Evolutionary conservation across 2,113 vertebrate species (phyloP), one percentile per base, ranked within the genome.

Genomic region (Hymenochirus boettgeri): DNA sequence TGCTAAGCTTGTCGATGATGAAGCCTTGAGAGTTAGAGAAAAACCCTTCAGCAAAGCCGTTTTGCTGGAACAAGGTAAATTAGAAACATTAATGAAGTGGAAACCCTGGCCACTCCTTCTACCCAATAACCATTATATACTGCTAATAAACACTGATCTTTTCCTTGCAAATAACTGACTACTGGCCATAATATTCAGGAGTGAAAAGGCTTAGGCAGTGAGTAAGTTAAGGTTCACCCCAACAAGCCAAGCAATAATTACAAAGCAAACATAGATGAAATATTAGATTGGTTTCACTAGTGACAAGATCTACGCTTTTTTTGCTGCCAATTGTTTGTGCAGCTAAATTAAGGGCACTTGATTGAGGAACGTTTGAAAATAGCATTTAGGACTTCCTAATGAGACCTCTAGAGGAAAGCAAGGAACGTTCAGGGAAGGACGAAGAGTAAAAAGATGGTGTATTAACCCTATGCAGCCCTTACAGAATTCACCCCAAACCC

Each of bases 291-390:
- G 79, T 69, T 75, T 80, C 78, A 25, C 50, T 69, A 73, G 73
- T 80, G 84, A 85, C 79, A 81, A 82, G 80, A 86, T 82, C 77
- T 76, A 69, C 73, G 65, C 33, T 35, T 79, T 75, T 82, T 85
- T 77, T 81, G 80, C 73, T 77, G 81, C 80, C 70, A 77, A 77
- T 77, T 88, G 80, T 87, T 85, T 86, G 80, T 72, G 85, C 72
- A 80, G 80, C 83, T 84, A 79, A 84, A 85, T 83, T 89, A 83
- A 86, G 80, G 80, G 80, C 77, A 45, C 77, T 81, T 86, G 87
- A 88, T 87, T 84, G 85, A 86, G 86, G 83, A 86, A 88, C 88
- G 39, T 82, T 86, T 85, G 83, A 70, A 86, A 85, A 89, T 83
- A 85, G 85, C 80, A 80, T 76, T 61, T 66, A 81, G 80, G 77